phyloP scores from a whole-genome alignment of 2,888 invertebrate genomes.

The Chymomyza amoena region DNA sequence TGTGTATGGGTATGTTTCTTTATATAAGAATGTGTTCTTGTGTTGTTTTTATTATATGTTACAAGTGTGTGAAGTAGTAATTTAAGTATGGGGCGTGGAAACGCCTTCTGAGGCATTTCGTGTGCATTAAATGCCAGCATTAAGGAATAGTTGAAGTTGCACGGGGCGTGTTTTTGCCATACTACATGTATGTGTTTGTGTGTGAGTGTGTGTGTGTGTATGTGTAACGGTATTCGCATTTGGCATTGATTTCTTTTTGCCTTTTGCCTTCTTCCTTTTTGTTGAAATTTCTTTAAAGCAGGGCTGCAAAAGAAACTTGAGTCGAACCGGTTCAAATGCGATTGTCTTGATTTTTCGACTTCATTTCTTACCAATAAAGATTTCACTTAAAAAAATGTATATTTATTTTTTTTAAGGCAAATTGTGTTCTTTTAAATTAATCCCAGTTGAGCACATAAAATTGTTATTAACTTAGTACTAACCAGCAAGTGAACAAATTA shows the following conservation, averaged over 20 bases:
- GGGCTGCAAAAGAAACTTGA: not conserved
- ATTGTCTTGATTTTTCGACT: no score
- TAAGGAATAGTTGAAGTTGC: slow-evolving; percentile 22
- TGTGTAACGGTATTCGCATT: slow-evolving; percentile 6
- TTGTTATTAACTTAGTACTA: no score
- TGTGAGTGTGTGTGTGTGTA: not conserved
- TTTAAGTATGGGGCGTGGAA: slow-evolving; percentile 63
- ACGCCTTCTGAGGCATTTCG: slow-evolving; percentile 58
- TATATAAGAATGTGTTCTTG: slow-evolving; percentile 2
- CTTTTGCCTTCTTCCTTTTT: not conserved
- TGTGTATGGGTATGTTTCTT: slow-evolving; percentile 23
- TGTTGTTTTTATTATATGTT: slow-evolving; percentile 57
- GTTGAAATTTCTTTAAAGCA: slow-evolving; percentile 51
- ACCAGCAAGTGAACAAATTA: no score
- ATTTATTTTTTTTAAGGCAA: no score
- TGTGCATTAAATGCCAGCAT: slow-evolving; percentile 62
- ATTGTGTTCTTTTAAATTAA: no score
- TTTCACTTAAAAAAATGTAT: no score
- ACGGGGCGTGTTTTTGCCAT: slow-evolving; percentile 5
- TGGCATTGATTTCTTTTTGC: slow-evolving; percentile 57
- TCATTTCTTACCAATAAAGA: no score
- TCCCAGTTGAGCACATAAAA: no score
- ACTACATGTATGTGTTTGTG: not conserved
- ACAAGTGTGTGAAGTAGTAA: slow-evolving; percentile 73
- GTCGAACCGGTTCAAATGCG: no score